Evolutionary conservation across 1,140 invertebrate species (phyloP).

Genomic region (Lordiphosa stackelbergi): DNA sequence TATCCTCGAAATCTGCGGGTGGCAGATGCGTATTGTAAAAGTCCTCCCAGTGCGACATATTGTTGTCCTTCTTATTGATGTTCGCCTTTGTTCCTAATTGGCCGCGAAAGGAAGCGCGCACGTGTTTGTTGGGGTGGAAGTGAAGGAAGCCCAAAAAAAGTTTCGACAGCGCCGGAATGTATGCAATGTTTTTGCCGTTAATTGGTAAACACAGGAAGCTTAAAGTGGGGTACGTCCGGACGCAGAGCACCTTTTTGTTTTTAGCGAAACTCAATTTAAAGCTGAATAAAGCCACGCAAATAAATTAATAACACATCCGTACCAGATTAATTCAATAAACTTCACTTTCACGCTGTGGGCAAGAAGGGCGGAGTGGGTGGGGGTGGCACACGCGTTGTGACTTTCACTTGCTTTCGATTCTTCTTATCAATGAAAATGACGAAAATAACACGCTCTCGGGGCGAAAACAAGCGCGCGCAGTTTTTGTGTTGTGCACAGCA

Average conservation of each 20-base stretch:
- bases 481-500: constrained; percentile 28
- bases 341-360: constrained; percentile 23
- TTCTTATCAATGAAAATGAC: constrained; percentile 65
- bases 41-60: constrained; percentile 83
- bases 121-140: neutral
- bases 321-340: constrained; percentile 43
- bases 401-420: constrained; percentile 38
- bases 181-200: constrained; percentile 25
- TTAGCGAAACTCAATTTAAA: neutral
- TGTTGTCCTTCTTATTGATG: constrained; percentile 13
- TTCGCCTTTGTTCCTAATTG: constrained; percentile 29
- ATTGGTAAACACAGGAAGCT: constrained; percentile 26
- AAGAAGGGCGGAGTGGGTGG: constrained; percentile 11
- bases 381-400: constrained; percentile 18
- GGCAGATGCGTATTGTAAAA: constrained; percentile 87
- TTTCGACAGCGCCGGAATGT: constrained; percentile 32
- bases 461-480: constrained; percentile 26
- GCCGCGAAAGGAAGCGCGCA: constrained; percentile 8
- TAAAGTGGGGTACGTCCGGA: neutral
- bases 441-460: constrained; percentile 35
- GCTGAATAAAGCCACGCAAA: constrained; percentile 7
- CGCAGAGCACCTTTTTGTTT: neutral
- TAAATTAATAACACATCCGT: constrained; percentile 26
- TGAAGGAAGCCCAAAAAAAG: constrained; percentile 5
- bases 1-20: constrained; percentile 85